Evolutionary conservation across 2,797 vertebrate species (phyloP), one percentile per base, ranked within the genome.

Genomic region (Microcaecilia unicolor): DNA sequence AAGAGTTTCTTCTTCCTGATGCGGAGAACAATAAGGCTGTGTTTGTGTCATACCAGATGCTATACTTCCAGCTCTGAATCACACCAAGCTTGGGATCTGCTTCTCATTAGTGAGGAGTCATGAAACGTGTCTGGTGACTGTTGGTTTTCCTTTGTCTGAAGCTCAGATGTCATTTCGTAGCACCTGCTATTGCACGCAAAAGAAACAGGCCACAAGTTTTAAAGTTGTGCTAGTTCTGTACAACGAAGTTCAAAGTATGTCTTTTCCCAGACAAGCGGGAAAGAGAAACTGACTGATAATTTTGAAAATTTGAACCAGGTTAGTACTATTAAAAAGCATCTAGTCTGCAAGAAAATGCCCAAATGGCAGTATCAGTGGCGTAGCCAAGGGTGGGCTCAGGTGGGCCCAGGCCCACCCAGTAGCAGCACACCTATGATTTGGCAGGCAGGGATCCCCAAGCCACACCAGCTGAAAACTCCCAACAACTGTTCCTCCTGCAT

Each of bases 61-160:
- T n/a, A n/a, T n/a, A n/a, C n/a, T n/a, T n/a, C n/a, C n/a, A n/a
- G n/a, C n/a, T n/a, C n/a, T n/a, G n/a, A n/a, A n/a, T 0, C 28
- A 26, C 12, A 14, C 30, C 4, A 30, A 49, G 38, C 28, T 25
- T 53, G 4, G 48, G 15, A 55, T 56, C 67, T 73, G 59, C 25
- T 69, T 69, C 45, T 54, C 52, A 61, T 64, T 64, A 58, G 34
- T 36, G 48, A 11, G 17, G 55, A 51, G 43, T 52, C 47, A 55
- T 32, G 2, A 1, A 58, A 40, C 28, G 42, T 40, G 47, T 51
- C 34, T 50, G 46, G 7, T 13, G n/a, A 27, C 34, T 54, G 31
- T 41, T 41, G 12, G 17, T 34, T 28, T 42, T 43, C 29, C 49
- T 53, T 10, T 18, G 29, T 40, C 49, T 37, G 15, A 37, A 59